A percentile compares a stretch with the other conserved stretches of the same genome.
phyloP scores from a whole-genome alignment of 2,888 invertebrate genomes.

The Blastobasis lacticolella region DNA sequence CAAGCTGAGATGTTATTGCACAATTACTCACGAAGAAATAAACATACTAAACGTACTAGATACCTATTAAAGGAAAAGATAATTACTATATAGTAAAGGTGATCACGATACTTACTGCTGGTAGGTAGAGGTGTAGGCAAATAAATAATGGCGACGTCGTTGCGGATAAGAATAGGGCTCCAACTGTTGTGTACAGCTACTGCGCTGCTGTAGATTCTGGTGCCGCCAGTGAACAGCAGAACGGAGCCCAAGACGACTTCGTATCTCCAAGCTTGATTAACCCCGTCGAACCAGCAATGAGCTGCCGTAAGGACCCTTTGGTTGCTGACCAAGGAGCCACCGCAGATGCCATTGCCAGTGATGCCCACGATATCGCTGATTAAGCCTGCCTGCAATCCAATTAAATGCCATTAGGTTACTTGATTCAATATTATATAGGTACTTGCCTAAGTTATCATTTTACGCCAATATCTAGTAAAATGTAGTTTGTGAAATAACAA shows the following conservation, averaged over 20 bases:
- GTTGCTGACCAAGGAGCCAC: conserved; percentile 34
- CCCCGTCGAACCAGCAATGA: conserved; percentile 31
- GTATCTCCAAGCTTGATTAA: conserved; percentile 30
- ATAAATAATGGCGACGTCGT: conserved; percentile 38
- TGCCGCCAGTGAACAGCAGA: conserved; percentile 37
- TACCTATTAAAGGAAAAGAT: too few species aligned
- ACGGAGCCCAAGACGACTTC: conserved; percentile 40
- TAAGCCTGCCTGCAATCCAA: conserved; percentile 26
- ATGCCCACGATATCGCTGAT: conserved; percentile 12
- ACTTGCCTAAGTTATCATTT: too few species aligned
- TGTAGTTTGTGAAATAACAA: too few species aligned
- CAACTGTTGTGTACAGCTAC: conserved; percentile 34
- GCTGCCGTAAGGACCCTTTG: conserved; percentile 19
- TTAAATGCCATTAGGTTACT: background rate
- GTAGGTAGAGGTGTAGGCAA: conserved; percentile 17
- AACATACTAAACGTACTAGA: too few species aligned
- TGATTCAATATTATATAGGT: background rate
- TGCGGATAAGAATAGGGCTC: conserved; percentile 27
- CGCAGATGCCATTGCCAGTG: conserved; percentile 32
- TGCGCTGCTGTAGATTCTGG: conserved; percentile 24
- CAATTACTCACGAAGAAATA: too few species aligned
- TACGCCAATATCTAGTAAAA: too few species aligned
- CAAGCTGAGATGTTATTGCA: too few species aligned
- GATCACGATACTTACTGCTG: conserved; percentile 24
- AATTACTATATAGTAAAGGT: too few species aligned